phyloP scores from a whole-genome alignment of 2,113 vertebrate genomes.

The Datnioides undecimradiatus region DNA sequence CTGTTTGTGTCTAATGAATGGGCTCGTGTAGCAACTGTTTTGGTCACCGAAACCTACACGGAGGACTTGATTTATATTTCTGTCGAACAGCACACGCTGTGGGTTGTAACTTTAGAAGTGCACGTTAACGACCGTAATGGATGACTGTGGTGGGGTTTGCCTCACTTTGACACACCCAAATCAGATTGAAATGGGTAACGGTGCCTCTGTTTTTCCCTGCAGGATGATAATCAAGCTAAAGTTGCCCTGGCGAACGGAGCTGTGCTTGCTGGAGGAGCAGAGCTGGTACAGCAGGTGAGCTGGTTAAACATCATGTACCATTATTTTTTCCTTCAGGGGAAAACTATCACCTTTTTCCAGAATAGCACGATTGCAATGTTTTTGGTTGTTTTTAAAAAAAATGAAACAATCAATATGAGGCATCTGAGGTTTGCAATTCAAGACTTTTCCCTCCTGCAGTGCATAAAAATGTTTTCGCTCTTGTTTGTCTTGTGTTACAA shows the following conservation, averaged over 20 bases:
- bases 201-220: slow-evolving; percentile 37
- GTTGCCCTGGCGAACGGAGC: slow-evolving; percentile 88
- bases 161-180: not conserved
- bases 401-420: too few species aligned
- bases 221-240: slow-evolving; percentile 87
- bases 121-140: slow-evolving; percentile 27
- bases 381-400: not conserved
- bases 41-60: not conserved
- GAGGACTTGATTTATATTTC: slow-evolving; percentile 34
- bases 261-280: slow-evolving; percentile 86
- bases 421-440: too few species aligned
- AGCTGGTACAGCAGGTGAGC: slow-evolving; percentile 90
- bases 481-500: too few species aligned
- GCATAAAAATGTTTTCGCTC: too few species aligned
- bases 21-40: not conserved
- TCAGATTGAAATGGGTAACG: not conserved
- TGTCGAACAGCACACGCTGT: not conserved
- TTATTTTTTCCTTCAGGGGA: fast-evolving
- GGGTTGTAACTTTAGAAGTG: slow-evolving; percentile 16
- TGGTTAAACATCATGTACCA: not conserved
- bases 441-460: too few species aligned
- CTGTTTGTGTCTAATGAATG: slow-evolving; percentile 13
- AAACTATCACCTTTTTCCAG: not conserved
- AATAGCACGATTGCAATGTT: not conserved
- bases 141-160: not conserved